Base-by-base conservation (phyloP, 2,113 vertebrate genomes). In the Grantiella picta region DNA sequence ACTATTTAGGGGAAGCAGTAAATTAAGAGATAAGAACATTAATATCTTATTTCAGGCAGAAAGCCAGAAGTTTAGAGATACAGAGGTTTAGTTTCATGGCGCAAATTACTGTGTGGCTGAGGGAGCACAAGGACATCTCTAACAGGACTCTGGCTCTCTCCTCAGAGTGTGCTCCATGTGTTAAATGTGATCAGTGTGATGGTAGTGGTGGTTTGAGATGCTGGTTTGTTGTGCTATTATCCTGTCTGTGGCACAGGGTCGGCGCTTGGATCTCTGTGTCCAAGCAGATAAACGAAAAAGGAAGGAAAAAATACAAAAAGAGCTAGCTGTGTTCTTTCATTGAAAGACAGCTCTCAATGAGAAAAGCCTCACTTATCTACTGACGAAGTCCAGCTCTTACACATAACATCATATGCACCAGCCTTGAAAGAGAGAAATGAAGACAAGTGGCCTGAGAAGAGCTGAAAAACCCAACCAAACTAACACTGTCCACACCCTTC, bases 151-250 rank as follows among this genome's bases (percentile, higher is more conserved):
- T 81, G 25, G 24, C 27, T 23, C 49, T n/a, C 6, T 60, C 11
- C 40, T 77, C 23, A 19, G 38, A 44, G 10, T 24, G 15, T 44
- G 24, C 28, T 78, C 10, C 6, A 1, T 8, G 1, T 45, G 29
- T 65, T 70, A 64, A 68, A 15, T 36, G 31, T 36, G 29, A 38
- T 76, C 42, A 9, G 0, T 16, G 68, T 18, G 61, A 4, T 40
- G 29, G 64, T 13, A 38, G 31, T 5, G 59, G 57, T 79, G 59
- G 15, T 38, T 72, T 76, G 38, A 76, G 63, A 7, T 49, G 40
- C 25, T 40, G 1, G 5, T 82, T 86, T 61, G 15, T 53, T 29
- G 35, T 78, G 35, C 60, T 89, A 3, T 4, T 0, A 0, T 29
- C 79, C 0, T 72, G 12, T 44, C 53, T 54, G 7, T 33, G 42